phyloP scores from a whole-genome alignment of 2,797 vertebrate species.

The Chiloscyllium punctatum region DNA sequence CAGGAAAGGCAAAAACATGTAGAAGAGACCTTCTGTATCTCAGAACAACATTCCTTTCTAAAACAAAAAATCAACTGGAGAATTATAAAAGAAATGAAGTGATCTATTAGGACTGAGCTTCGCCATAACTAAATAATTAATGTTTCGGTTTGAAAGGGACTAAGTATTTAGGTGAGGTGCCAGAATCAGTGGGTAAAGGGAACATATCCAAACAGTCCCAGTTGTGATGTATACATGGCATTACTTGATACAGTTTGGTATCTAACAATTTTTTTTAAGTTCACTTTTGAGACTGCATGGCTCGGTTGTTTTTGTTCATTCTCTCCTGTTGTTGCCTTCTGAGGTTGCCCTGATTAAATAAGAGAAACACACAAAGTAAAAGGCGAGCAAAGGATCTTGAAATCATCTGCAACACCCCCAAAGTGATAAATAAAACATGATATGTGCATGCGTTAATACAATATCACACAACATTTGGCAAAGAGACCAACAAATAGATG shows the following conservation, averaged over 20 bases:
- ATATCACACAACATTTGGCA: background rate
- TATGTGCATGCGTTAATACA: background rate
- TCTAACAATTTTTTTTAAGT: background rate
- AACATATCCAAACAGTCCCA: background rate
- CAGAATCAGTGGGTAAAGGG: background rate
- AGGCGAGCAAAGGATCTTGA: background rate
- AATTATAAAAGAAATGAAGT: background rate
- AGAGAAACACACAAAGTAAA: background rate
- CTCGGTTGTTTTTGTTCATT: background rate
- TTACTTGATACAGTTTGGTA: background rate
- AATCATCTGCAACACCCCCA: background rate
- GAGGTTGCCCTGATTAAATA: background rate
- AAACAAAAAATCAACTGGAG: background rate
- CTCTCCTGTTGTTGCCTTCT: background rate
- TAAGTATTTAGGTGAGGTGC: background rate
- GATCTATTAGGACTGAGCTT: background rate
- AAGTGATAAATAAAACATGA: background rate
- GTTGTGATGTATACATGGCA: background rate
- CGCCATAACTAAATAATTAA: background rate
- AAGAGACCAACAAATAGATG: slow-evolving; percentile 21
- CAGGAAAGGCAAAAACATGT: background rate
- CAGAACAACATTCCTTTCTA: too few species aligned
- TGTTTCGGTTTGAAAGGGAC: background rate
- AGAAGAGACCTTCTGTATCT: background rate
- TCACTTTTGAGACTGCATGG: background rate